Base-by-base conservation (phyloP, 2,113 vertebrate species). In the Haliaeetus leucogaster region DNA sequence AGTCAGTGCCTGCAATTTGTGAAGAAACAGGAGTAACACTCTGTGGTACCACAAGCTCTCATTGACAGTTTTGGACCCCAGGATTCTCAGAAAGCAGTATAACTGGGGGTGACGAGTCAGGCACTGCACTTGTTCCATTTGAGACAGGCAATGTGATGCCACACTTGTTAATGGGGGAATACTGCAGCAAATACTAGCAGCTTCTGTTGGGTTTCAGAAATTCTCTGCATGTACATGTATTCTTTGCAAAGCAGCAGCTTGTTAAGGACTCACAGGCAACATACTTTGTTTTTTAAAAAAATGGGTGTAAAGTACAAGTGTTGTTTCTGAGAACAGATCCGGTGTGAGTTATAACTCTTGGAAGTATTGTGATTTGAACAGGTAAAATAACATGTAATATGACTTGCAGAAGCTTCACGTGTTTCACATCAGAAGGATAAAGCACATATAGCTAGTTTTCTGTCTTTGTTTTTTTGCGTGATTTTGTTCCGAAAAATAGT, bases 161-260 rank as follows among this genome's bases (percentile, higher is more conserved):
- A 40, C 7, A 4, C 18, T 73, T 73, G 7, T 11, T 62, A 43
- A 10, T 18, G 34, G 14, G 23, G 29, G 11, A 19, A 81, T 55
- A 76, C 16, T 67, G 36, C 65, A 45, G 65, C 59, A 82, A 67
- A 55, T 80, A 22, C 23, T 19, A 50, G 16, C 18, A 71, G 30
- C 63, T 85, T 42, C 42, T 40, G 0, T 66, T 80, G 21, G 53
- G 8, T 45, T 83, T 88, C 36, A 56, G 58, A 36, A 76, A 12
- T 18, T 81, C 32, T 80, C 18, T 66, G 58, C 19, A 10, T 1
- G 0, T 29, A 10, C 0, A 0, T 27, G 11, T 2, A 3, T 80
- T 91, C n/a, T 82, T 67, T 14, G 10, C 21, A 85, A 86, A 93
- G 47, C 42, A 71, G 20, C 27, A 81, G 27, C 66, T 70, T 85